A percentile compares a stretch with the other conserved stretches of the same genome.
Evolutionary conservation across 2,888 invertebrate genomes (phyloP).

Genomic region (Panzeria rudis): DNA sequence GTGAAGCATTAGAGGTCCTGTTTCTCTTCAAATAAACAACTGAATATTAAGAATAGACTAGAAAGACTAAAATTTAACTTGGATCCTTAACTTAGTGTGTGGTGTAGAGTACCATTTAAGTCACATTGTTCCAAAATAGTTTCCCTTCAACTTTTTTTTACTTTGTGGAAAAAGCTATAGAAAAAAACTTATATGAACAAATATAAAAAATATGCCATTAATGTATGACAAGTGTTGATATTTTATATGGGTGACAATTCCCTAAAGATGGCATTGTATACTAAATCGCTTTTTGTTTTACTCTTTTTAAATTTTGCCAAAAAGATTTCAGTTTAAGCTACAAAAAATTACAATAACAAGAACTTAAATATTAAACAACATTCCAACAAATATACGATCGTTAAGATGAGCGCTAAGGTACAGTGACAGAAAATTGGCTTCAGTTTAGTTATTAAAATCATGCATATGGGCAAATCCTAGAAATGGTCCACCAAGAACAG

Average conservation of each 20-base stretch:
- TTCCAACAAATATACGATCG: constrained; percentile 67
- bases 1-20: too few species aligned
- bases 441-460: not conserved
- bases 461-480: too few species aligned
- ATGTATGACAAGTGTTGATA: constrained; percentile 75
- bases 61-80: too few species aligned
- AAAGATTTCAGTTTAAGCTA: constrained; percentile 56
- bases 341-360: constrained; percentile 50
- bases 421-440: constrained; percentile 22
- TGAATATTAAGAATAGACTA: too few species aligned
- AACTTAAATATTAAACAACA: constrained; percentile 63
- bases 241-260: constrained; percentile 73
- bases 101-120: not conserved
- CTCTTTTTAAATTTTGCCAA: constrained; percentile 24
- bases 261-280: constrained; percentile 70
- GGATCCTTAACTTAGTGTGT: too few species aligned
- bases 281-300: constrained; percentile 55
- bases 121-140: not conserved
- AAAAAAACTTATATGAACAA: constrained; percentile 32
- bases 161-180: constrained; percentile 20
- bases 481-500: too few species aligned
- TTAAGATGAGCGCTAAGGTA: constrained; percentile 61
- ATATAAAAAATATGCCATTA: constrained; percentile 72
- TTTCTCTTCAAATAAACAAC: too few species aligned
- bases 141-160: constrained; percentile 10